phyloP scores from a whole-genome alignment of 2,797 vertebrate genomes.

The Pelodytes ibericus region DNA sequence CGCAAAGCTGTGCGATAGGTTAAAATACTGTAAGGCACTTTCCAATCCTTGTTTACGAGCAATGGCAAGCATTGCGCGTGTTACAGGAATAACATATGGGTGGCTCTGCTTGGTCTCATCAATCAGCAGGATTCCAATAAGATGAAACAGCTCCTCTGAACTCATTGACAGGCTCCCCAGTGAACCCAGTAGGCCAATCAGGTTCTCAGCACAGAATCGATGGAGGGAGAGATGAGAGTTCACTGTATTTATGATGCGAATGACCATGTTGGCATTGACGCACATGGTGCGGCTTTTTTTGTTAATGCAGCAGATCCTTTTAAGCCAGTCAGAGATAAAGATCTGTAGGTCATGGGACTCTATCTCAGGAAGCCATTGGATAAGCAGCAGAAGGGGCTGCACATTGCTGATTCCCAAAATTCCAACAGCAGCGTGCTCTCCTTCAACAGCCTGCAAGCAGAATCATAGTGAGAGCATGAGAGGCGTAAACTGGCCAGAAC shows the following conservation, averaged over 20 bases:
- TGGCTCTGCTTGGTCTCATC: slow-evolving; percentile 75
- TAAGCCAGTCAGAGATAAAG: slow-evolving; percentile 90
- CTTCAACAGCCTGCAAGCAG: slow-evolving; percentile 87
- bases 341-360: slow-evolving; percentile 89
- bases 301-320: slow-evolving; percentile 91
- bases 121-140: slow-evolving; percentile 83
- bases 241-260: slow-evolving; percentile 80
- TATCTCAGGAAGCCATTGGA: slow-evolving; percentile 94
- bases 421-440: slow-evolving; percentile 93
- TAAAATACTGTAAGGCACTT: slow-evolving; percentile 93
- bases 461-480: no score
- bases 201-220: slow-evolving; percentile 84
- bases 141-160: slow-evolving; percentile 80
- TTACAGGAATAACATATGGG: slow-evolving; percentile 80
- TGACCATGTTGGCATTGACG: slow-evolving; percentile 90
- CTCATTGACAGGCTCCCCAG: slow-evolving; percentile 92
- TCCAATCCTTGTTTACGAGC: slow-evolving; percentile 90
- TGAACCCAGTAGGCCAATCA: slow-evolving; percentile 86
- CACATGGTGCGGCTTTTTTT: slow-evolving; percentile 90
- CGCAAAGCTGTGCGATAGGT: slow-evolving; percentile 91
- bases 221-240: slow-evolving; percentile 76
- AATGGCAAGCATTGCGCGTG: slow-evolving; percentile 85
- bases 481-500: no score
- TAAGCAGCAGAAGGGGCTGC: slow-evolving; percentile 89
- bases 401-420: slow-evolving; percentile 96